Conservation (phyloP, 1,140 invertebrate genomes). For the Microplitis demolitor region DNA sequence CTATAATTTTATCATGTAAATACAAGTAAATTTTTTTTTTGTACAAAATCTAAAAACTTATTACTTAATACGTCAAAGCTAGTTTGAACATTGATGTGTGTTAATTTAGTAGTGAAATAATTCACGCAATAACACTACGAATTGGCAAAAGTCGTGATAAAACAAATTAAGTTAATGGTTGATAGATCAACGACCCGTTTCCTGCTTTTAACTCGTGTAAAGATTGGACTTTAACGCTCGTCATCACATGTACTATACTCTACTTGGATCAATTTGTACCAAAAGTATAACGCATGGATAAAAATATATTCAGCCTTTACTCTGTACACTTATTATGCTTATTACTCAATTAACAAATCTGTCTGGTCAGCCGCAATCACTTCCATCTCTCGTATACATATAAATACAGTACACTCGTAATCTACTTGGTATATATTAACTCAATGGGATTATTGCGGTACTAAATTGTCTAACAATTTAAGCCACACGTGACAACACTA, state of each 20-base stretch:
- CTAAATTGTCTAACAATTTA: background rate
- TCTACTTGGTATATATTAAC: background rate
- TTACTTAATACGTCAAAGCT: too few species aligned
- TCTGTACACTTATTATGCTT: slow-evolving; percentile 39
- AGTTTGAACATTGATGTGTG: too few species aligned
- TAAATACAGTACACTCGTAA: too few species aligned
- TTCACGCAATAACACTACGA: background rate
- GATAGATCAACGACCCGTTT: slow-evolving; percentile 52
- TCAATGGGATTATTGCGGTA: background rate
- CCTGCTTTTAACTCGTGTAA: slow-evolving; percentile 40
- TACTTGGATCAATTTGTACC: slow-evolving; percentile 42
- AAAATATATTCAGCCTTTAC: slow-evolving; percentile 35
- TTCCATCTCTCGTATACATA: slow-evolving; percentile 15
- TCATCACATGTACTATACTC: too few species aligned
- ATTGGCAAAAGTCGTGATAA: slow-evolving; percentile 20
- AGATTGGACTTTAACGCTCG: slow-evolving; percentile 34
- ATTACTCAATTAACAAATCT: slow-evolving; percentile 44
- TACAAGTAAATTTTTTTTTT: too few species aligned
- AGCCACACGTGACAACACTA: too few species aligned
- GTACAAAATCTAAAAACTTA: too few species aligned
- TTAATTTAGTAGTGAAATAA: background rate
- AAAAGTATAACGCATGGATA: slow-evolving; percentile 33
- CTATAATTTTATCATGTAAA: too few species aligned
- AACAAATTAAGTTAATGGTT: slow-evolving; percentile 28
- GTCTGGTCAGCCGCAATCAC: slow-evolving; percentile 42